Conservation (phyloP, 2,797 vertebrate genomes). For the Labroides dimidiatus region DNA sequence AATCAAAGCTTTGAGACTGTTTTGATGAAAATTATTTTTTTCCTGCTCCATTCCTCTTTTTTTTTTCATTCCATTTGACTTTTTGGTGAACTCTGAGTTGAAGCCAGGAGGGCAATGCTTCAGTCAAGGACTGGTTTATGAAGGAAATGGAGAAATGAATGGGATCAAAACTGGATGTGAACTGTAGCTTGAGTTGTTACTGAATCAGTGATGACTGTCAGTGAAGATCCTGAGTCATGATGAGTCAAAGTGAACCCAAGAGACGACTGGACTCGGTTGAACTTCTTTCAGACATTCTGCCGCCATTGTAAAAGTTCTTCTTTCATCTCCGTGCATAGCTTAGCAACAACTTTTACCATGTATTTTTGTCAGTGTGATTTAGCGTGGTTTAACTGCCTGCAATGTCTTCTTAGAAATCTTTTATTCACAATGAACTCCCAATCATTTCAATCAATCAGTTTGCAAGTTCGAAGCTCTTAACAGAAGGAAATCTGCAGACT, state of each 20-base stretch:
- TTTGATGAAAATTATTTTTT: slow-evolving; percentile 28
- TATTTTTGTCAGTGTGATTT: too few species aligned
- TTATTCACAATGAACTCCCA: too few species aligned
- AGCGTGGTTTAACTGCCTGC: too few species aligned
- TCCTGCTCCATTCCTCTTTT: neutral
- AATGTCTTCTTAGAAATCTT: too few species aligned
- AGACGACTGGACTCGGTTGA: neutral
- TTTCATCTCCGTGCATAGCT: too few species aligned
- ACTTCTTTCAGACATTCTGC: neutral
- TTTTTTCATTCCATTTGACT: slow-evolving; percentile 3
- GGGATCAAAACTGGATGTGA: slow-evolving; percentile 11
- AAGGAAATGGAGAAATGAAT: slow-evolving; percentile 25
- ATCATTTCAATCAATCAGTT: too few species aligned
- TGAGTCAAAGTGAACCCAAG: neutral
- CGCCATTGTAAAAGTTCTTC: neutral
- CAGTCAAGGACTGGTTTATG: slow-evolving; percentile 11
- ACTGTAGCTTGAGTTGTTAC: slow-evolving; percentile 25
- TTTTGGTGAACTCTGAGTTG: slow-evolving; percentile 18
- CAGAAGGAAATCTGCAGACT: too few species aligned
- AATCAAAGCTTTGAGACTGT: slow-evolving; percentile 33
- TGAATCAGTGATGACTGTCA: slow-evolving; percentile 33
- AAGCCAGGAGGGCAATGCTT: slow-evolving; percentile 13
- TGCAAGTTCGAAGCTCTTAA: too few species aligned
- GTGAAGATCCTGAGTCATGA: neutral
- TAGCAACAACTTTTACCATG: too few species aligned